Base-by-base conservation (phyloP, 2,113 vertebrate species). In the Melanotaenia duboulayi region DNA sequence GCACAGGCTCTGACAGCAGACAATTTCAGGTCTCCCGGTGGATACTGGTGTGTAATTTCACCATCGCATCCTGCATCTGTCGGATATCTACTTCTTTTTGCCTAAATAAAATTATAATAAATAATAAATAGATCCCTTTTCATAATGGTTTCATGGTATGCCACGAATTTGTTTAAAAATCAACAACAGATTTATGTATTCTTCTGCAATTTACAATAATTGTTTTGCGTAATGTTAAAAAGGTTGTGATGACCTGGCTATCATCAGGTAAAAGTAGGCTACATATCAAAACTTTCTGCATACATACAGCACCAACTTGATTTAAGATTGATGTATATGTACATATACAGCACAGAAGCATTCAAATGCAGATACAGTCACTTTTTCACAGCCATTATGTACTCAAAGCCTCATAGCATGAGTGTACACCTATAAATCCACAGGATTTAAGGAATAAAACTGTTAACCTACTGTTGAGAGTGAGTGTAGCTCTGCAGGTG, bases 381-480 rank as follows among this genome's bases (percentile, higher is more conserved):
- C 74, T 63, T 60, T 66, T 49, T 6, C 67, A 65, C 23, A 37
- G 16, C 54, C 35, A 78, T 83, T 65, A 60, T 66, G 59, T 59
- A 88, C 73, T 75, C 22, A 62, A 59, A 76, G 48, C 75, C 58
- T 69, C 42, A 42, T 32, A 79, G 76, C 59, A 44, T 5, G 11
- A 76, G 55, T 51, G 35, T 39, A 63, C 76, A 75, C 58, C 84
- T 61, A 76, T 72, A 81, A 82, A 80, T 71, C 67, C 74, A 37
- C 71, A 62, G 78, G 77, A 86, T 90, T 87, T 86, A 51, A 62
- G 74, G 74, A 83, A 84, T 83, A 73, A 78, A 85, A 87, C 78
- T 70, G 80, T 89, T 91, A 86, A 87, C 89, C 84, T 64, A 74
- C 78, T 87, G 86, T 75, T 86, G 79, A 67, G 66, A 82, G 85